Base-by-base conservation (phyloP, 92 coral and sea anemone genomes). In the Meandrina meandrites region DNA sequence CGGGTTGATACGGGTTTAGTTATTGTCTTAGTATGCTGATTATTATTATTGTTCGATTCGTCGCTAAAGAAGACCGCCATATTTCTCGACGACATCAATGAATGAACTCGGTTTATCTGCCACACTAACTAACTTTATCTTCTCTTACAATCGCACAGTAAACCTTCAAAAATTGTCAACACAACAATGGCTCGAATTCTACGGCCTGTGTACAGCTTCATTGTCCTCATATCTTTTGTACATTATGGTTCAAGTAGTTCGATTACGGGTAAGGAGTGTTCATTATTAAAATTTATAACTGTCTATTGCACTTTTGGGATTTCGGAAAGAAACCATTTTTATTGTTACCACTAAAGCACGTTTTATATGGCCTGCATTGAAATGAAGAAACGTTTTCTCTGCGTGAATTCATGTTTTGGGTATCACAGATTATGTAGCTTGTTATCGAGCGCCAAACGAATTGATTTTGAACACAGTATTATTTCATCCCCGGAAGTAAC, bases 401-500 rank as follows among this genome's bases (percentile, higher is more conserved):
- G 35, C 71, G 22, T 77, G 56, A 48, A 24, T 48, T 48, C 4
- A 48, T 77, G 76, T 34, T 71, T 71, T 56, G 16, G 32, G 50
- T 40, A 34, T 35, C 78, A 35, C 78, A 24, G 36, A 5, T 15
- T 72, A 17, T 68, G 8, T 27, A 28, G 71, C 31, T 24, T 28
- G 28, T 17, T 1, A 13, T 21, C 16, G 28, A 79, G 11, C 16
- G 30, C 86, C 31, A 48, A 40, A 66, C 60, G 37, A n/a, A 6
- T 5, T 50, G 45, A 30, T 32, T 19, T 70, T 47, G 86, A 82
- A 51, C 53, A 28, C 64, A 22, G 30, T 67, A 35, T 51, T 32
- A 67, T 66, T 51, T 53, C 56, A 35, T 24, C 30, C 50, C 80
- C 87, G 87, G 87, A 84, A 84, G 87, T 84, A 84, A 84, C 87